Base-by-base conservation (phyloP, 2,888 invertebrate genomes). In the Conistra vaccinii region DNA sequence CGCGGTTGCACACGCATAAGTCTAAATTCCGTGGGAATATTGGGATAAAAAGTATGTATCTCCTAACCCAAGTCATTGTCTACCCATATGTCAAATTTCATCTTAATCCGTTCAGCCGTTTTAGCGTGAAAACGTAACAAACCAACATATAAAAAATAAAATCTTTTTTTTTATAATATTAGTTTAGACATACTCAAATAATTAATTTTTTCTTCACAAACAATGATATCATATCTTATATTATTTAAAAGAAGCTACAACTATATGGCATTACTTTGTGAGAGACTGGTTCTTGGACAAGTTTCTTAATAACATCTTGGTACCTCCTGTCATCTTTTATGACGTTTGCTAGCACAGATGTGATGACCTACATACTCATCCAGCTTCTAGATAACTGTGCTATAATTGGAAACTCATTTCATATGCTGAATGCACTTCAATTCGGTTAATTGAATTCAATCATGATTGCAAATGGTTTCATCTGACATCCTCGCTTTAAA, bases 391-490 rank as follows among this genome's bases (percentile, higher is more conserved):
- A 53, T 3, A 62, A 53, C 26, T 42, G 48, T n/a, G 12, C 35
- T 53, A 32, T 69, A 29, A 35, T 68, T 65, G 63, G 20, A 72
- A 71, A 60, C 68, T 73, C 72, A 73, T 73, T 76, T 61, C 7
- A 20, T 9, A 60, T 70, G 62, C 69, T 58, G 66, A 70, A 67
- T 84, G 76, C 76, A 78, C 26, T 84, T 66, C 69, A 60, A 26
- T 72, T 5, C 65, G n/a, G 20, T 68, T 68, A 74, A 74, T 71
- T 61, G 57, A 77, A 85, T 79, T 76, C 55, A 76, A 76, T 57
- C 60, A 51, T n/a, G 48, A 68, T 82, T 71, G 72, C 60, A 57
- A 78, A 74, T 70, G 62, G 68, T 76, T 87, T 75, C 66, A 74
- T 73, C 65, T 61, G 70, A 69, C 35, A 62, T 76, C 57, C 67